Base-by-base conservation (phyloP, 2,888 invertebrate species). In the Caenorhabditis imperialis region DNA sequence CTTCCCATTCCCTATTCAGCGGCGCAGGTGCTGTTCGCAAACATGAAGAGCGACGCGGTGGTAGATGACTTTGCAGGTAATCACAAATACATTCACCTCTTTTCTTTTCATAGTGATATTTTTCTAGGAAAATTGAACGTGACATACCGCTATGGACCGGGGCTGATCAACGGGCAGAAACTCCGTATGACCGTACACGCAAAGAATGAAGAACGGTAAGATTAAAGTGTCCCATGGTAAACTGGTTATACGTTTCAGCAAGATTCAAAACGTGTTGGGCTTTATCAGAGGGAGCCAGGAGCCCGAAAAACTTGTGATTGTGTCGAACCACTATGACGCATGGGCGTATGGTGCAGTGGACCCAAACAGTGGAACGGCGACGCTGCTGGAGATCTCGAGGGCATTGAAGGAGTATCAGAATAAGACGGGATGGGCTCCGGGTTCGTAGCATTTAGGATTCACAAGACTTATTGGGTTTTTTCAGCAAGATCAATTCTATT, bases 311-410 rank as follows among this genome's bases (percentile, higher is more conserved):
- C 91, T 90, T 82, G 89, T 91, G 6, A 75, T 91, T 44, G 67
- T 91, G 2, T 90, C 90, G 7, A 91, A 91, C 82, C 91, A 91
- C 79, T 86, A 90, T 42, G 91, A 91, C 79, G 90, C 91, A n/a
- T 91, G 91, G 91, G 72, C 61, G 1, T 75, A 75, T 18, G 78
- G 73, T 42, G 89, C 89, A 1, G 83, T 89, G n/a, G 90, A 90
- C 75, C 90, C 90, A 3, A 88, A 89, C 30, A 63, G 63, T 48
- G 90, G 90, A 18, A 90, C 90, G 1, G 89, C 90, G 0, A 86
- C 88, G n/a, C 86, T 91, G 86, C 79, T 90, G 78, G 91, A 91
- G 83, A 75, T 90, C 30, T 88, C 82, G 0, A 60, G 84, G 25
- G 84, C 79, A 1, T 20, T 86, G 47, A 77, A 65, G 18, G 57